Percentiles rank a stretch among this genome's conserved stretches.
phyloP scores from a whole-genome alignment of 2,888 invertebrate species.

The Parnassius mnemosyne region DNA sequence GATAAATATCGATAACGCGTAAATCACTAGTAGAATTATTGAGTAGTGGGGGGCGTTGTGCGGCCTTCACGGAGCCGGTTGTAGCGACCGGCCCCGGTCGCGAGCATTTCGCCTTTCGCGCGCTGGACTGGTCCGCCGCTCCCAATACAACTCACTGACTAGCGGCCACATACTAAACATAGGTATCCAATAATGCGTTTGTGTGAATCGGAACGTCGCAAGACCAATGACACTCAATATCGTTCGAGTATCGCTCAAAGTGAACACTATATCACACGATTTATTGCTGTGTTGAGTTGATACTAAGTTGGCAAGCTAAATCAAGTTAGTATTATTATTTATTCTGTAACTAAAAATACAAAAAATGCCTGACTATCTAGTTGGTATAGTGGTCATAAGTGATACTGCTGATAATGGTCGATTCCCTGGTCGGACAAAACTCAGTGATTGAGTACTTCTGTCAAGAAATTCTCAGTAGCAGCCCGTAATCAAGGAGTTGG shows the following conservation, averaged over 20 bases:
- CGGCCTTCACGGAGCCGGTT: conserved; percentile 80
- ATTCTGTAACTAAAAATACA: too few relatives aligned
- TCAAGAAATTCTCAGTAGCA: too few relatives aligned
- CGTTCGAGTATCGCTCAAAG: not conserved
- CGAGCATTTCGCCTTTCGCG: conserved; percentile 76
- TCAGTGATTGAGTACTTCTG: too few relatives aligned
- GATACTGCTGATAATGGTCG: too few relatives aligned
- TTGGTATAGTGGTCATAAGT: too few relatives aligned
- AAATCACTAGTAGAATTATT: conserved; percentile 50
- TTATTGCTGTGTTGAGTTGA: too few relatives aligned
- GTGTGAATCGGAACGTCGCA: conserved; percentile 12
- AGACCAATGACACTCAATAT: conserved; percentile 7
- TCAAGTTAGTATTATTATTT: too few relatives aligned
- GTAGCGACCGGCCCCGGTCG: conserved; percentile 62
- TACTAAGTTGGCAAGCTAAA: too few relatives aligned
- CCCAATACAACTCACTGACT: conserved; percentile 49
- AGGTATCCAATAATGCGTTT: conserved; percentile 35
- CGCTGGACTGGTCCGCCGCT: conserved; percentile 64
- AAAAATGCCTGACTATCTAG: too few relatives aligned
- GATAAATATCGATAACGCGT: conserved; percentile 57
- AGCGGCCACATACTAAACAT: conserved; percentile 30
- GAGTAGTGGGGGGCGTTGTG: conserved; percentile 59
- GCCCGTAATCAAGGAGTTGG: too few relatives aligned
- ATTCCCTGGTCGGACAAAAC: too few relatives aligned
- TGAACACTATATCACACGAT: not conserved